phyloP scores from a whole-genome alignment of 2,888 invertebrate genomes.

The Harpalus rubripes region DNA sequence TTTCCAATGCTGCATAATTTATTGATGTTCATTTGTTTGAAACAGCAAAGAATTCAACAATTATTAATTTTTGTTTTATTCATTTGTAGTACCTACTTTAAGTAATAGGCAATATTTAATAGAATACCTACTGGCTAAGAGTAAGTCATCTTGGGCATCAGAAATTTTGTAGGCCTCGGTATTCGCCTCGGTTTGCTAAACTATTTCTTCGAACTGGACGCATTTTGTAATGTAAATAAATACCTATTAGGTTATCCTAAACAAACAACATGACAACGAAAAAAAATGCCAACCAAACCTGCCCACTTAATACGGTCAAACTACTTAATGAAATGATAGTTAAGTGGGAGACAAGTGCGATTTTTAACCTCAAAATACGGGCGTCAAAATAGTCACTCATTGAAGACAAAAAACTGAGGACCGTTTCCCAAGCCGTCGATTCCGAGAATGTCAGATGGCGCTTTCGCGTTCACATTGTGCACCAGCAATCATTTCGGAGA shows the following conservation, averaged over 20 bases:
- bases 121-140: too few species aligned
- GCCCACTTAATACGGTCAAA: background rate
- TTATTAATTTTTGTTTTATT: too few species aligned
- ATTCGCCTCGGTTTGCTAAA: too few species aligned
- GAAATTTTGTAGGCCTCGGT: too few species aligned
- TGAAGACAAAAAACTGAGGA: slow-evolving; percentile 7
- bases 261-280: slow-evolving; percentile 7
- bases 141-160: too few species aligned
- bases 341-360: slow-evolving; percentile 14
- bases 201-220: too few species aligned
- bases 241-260: background rate
- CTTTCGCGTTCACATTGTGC: slow-evolving; percentile 16
- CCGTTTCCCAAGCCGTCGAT: slow-evolving; percentile 26
- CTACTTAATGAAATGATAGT: background rate
- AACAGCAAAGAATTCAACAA: too few species aligned
- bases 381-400: slow-evolving; percentile 9
- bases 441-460: slow-evolving; percentile 32
- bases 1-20: too few species aligned
- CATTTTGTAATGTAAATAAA: too few species aligned
- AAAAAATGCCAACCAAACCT: background rate
- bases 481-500: slow-evolving; percentile 47
- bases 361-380: background rate
- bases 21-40: too few species aligned
- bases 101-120: too few species aligned
- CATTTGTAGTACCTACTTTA: too few species aligned